Evolutionary conservation across 2,888 invertebrate species (phyloP).

Genomic region (Tachystola acroxantha): DNA sequence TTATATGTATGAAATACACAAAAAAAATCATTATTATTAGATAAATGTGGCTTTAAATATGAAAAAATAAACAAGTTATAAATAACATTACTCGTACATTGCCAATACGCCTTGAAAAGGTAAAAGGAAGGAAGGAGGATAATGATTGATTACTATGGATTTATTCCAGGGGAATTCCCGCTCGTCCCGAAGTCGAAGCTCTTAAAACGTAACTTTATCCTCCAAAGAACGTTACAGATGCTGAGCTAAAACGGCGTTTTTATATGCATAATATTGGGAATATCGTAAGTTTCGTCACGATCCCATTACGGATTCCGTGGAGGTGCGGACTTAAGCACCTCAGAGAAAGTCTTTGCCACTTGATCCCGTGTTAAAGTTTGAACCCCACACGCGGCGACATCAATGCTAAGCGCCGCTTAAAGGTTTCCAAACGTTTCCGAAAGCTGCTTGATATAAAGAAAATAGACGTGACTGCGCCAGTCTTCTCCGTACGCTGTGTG

Average conservation of each 20-base stretch:
- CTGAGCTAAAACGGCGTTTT: slow-evolving; percentile 11
- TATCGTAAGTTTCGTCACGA: slow-evolving; percentile 58
- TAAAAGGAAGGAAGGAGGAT: too few relatives aligned
- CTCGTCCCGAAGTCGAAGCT: not conserved
- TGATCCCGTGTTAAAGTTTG: slow-evolving; percentile 45
- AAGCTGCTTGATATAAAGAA: not conserved
- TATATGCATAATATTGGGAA: slow-evolving; percentile 29
- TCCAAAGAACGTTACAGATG: slow-evolving; percentile 13
- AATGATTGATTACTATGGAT: not conserved
- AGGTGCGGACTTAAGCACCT: slow-evolving; percentile 56
- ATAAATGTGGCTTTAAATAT: too few relatives aligned
- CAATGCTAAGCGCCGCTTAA: slow-evolving; percentile 8
- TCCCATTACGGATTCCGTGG: slow-evolving; percentile 54
- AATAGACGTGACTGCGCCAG: slow-evolving; percentile 1
- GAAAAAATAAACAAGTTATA: too few relatives aligned
- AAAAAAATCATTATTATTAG: too few relatives aligned
- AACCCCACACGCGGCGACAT: slow-evolving; percentile 15
- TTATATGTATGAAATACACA: too few relatives aligned
- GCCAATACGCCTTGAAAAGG: too few relatives aligned
- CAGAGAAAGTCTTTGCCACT: slow-evolving; percentile 44
- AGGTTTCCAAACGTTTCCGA: not conserved
- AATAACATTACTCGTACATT: too few relatives aligned
- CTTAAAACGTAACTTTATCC: slow-evolving; percentile 2
- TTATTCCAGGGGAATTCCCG: not conserved
- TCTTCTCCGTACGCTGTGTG: too few relatives aligned